phyloP scores from a whole-genome alignment of 23 tunicate species.

The Styela clava region DNA sequence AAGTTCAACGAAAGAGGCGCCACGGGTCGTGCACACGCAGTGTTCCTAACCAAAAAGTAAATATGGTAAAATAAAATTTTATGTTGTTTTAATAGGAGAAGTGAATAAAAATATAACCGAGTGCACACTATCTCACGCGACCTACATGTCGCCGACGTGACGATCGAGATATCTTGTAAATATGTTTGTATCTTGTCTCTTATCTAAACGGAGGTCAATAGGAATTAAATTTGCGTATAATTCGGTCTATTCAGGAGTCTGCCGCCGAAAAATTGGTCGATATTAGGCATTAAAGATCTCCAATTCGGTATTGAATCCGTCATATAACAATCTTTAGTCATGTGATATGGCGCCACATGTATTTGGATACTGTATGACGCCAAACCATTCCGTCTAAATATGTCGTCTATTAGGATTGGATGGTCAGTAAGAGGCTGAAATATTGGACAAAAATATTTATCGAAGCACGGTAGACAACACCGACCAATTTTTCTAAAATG shows the following conservation, averaged over 20 bases:
- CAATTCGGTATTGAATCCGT: conserved; percentile 11
- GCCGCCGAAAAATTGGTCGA: conserved; percentile 5
- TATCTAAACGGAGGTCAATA: conserved; percentile 21
- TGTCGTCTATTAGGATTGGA: too few relatives aligned
- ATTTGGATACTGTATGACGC: conserved; percentile 33
- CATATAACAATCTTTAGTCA: neutral
- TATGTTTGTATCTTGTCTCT: conserved; percentile 18
- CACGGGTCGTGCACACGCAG: neutral
- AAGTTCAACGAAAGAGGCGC: neutral
- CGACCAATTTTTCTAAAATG: too few relatives aligned
- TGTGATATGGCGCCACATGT: conserved; percentile 16
- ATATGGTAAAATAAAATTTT: too few relatives aligned
- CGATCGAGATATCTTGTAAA: conserved; percentile 17
- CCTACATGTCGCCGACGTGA: conserved; percentile 8
- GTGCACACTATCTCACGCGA: neutral
- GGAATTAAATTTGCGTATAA: conserved; percentile 3
- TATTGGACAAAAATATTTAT: too few relatives aligned
- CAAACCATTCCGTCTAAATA: neutral
- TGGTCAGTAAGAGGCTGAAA: too few relatives aligned
- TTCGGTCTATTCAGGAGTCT: neutral
- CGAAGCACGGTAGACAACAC: too few relatives aligned
- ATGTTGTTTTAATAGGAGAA: too few relatives aligned
- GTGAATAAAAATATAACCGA: too few relatives aligned
- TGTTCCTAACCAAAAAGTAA: too few relatives aligned
- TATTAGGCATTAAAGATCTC: neutral